Base-by-base conservation (phyloP, 2,888 invertebrate species). In the Campoletis raptor region DNA sequence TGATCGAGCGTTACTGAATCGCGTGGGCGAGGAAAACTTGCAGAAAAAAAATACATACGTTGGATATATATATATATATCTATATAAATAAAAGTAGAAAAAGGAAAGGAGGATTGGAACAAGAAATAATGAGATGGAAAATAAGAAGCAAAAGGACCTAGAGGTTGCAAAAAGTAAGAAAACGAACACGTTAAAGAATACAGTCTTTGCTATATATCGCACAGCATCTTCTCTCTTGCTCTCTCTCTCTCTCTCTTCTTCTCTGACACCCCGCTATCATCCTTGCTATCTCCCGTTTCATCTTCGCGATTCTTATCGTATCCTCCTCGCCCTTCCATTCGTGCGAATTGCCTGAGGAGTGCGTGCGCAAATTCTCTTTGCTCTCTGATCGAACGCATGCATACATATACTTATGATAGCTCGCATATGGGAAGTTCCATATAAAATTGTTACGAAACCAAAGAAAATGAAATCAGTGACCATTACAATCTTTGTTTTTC, bases 251-350 rank as follows among this genome's bases (percentile, higher is more conserved):
- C 57, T 5, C 57, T 57, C 21, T 57, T 5, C 5, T 10, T 57
- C 61, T 80, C 61, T 79, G 84, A 85, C 79, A 83, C 84, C 37
- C 57, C 76, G 87, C 79, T 88, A 88, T 88, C 87, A 87, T 88
- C 80, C 85, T 85, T 79, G 86, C 72, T 89, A 89, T 88, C 89
- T 89, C 78, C 36, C 54, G 64, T 81, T 57, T 81, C 79, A 88
- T 89, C 89, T 85, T 76, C 21, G 40, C 52, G 78, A 87, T 87
- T 87, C 83, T 89, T 89, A 89, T 89, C 87, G 81, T 8, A 10
- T 67, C 69, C 52, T 37, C 42, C 30, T 30, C 40, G 18, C 72
- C 18, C 36, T 61, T 37, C 24, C 54, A 45, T 64, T 37, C 52
- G 45, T 48, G 74, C 76, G 37, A 74, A 74, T 76, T 36, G 82